These are phyloP conservation scores for Oedothorax gibbosus DNA, from an alignment of 1,140 invertebrate species.

Conservation along the genomic window DNA sequence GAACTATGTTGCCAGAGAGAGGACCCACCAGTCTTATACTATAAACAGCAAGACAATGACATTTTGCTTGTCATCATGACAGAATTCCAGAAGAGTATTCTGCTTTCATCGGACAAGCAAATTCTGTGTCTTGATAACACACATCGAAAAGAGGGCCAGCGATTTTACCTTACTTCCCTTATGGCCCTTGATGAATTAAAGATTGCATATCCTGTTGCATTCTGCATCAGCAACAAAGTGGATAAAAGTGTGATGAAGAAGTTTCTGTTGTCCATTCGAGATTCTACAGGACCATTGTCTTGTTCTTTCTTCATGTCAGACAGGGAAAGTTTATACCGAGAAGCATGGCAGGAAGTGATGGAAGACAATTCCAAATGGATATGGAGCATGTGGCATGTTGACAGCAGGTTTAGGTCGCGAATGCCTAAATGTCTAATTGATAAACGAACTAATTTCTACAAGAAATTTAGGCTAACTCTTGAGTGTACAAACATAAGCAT, in stretches of 20 bases:
- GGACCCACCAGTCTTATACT: slow-evolving; percentile 4
- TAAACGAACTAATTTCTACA: slow-evolving; percentile 13
- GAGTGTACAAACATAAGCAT: slow-evolving; percentile 22
- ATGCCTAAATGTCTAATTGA: background rate
- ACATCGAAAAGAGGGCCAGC: background rate
- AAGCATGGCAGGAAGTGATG: slow-evolving; percentile 44
- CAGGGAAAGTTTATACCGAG: slow-evolving; percentile 14
- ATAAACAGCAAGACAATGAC: slow-evolving; percentile 1
- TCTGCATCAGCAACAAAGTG: slow-evolving; percentile 25
- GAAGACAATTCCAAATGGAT: slow-evolving; percentile 19
- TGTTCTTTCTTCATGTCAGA: slow-evolving; percentile 32
- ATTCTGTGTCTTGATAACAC: slow-evolving; percentile 13
- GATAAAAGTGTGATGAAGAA: background rate
- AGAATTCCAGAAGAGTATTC: slow-evolving; percentile 28
- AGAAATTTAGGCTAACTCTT: background rate
- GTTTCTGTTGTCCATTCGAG: slow-evolving; percentile 1
- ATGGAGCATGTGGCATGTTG: slow-evolving; percentile 36
- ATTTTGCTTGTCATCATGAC: slow-evolving; percentile 38
- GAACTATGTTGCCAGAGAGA: slow-evolving; percentile 6
- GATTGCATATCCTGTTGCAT: slow-evolving; percentile 36
- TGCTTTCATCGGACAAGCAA: slow-evolving; percentile 4
- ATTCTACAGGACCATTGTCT: slow-evolving; percentile 21
- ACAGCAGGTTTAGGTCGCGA: slow-evolving; percentile 2
- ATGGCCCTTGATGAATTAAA: slow-evolving; percentile 29
- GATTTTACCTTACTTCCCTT: slow-evolving; percentile 15